Evolutionary conservation across 2,113 vertebrate species (phyloP), one percentile per base, ranked within the genome.

Genomic region (Trichechus manatus): DNA sequence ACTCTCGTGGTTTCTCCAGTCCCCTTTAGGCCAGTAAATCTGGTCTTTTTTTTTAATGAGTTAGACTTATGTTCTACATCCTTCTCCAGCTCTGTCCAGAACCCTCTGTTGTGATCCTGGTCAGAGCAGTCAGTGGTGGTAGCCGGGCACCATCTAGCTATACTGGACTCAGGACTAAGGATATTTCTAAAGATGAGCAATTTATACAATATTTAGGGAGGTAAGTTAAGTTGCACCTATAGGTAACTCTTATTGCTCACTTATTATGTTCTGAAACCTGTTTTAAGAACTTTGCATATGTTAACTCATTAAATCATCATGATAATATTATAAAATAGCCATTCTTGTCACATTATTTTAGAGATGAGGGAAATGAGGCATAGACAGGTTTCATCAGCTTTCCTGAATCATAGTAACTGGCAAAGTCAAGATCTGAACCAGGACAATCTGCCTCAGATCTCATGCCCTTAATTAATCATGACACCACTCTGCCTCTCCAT

Each of bases 401-500:
- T 66, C 7, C 61, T 39, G 9, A 36, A 1, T 47, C 5, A 9
- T 27, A 27, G 11, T 9, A 29, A 2, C 2, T 47, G 19, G 25
- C 11, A 89, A 80, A 89, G 8, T 0, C 22, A 82, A 17, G 23
- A 81, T 64, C 5, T 90, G 56, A 90, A 44, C 3, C 11, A 59
- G 19, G 27, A 70, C 33, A 19, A 9, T 36, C 17, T n/a, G 15
- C 50, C 15, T 31, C 5, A 59, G 39, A 22, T 36, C 19, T 9
- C 6, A 23, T 44, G 19, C 8, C 9, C 17, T 42, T 61, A 79
- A n/a, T 70, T 70, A 61, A 61, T 0, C 5, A 33, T 47, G 27
- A 70, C 47, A 3, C 1, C 20, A 6, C 0, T 64, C 4, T 6
- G 27, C 1, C 2, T 80, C 2, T 33, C 80, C 42, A 50, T 9